Base-by-base conservation (phyloP, 2,888 invertebrate species). In the Ochropleura leucogaster region DNA sequence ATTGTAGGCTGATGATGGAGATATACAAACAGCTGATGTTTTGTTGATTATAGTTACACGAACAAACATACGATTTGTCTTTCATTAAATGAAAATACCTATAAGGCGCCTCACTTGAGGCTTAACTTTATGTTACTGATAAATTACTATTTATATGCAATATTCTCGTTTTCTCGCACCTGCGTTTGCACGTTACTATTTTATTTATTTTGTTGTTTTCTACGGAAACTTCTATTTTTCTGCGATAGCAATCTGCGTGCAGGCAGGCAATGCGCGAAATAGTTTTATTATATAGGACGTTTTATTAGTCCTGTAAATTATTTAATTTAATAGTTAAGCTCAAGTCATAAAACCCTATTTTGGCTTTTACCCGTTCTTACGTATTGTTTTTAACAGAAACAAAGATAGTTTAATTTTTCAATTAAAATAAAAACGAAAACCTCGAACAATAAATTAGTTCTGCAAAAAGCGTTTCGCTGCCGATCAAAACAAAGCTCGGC, bases 401-500 rank as follows among this genome's bases (percentile, higher is more conserved):
- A n/a, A 51, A 60, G 12, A 40, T 51, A 71, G 42, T 60, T 47
- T 14, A 18, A 10, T 53, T 51, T 47, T 49, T 62, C 4, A 47
- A 55, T 18, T 18, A 57, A 69, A 62, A 57, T 68, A 57, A 51
- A 40, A 49, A 69, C 12, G 65, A 68, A 77, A 85, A 74, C 0
- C 30, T 65, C 7, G n/a, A 75, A 75, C 49, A 70, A 66, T 77
- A 80, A 83, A 77, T 73, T 74, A 63, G 75, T 64, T 80, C 53
- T 74, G 68, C 47, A 72, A 81, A 79, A 76, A 77, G n/a, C 49
- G 69, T 85, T 79, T 77, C 69, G 70, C 68, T 46, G 74, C 46
- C 83, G 80, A 83, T 82, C 78, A 85, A 73, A 86, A 88, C 86
- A 90, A 91, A 88, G 87, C 77, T 83, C 68, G 79, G 82, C 83